These are phyloP conservation scores for Pelosia muscerda DNA, from an alignment of 2,888 invertebrate species.

Conservation along the genomic window DNA sequence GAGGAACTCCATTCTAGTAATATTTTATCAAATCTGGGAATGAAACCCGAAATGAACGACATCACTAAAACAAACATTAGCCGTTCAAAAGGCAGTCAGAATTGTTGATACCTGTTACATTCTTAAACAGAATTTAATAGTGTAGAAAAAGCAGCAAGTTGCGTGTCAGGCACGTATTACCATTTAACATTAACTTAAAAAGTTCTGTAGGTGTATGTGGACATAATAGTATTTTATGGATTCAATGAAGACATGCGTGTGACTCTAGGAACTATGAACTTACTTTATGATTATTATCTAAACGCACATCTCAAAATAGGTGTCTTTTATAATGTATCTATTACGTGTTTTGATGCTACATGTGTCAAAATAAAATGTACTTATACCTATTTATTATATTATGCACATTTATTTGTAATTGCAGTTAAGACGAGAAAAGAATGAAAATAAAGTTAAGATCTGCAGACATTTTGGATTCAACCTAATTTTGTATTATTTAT, in stretches of 20 bases:
- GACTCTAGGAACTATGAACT: background rate
- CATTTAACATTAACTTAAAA: conserved; percentile 23
- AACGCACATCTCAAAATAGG: background rate
- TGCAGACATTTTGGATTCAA: no score
- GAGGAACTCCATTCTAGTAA: background rate
- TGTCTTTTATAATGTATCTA: no score
- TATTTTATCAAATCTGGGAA: background rate
- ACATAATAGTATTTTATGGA: conserved; percentile 17
- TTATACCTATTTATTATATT: no score
- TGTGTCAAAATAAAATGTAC: no score
- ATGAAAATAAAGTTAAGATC: no score
- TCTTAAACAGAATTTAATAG: background rate
- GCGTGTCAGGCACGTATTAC: conserved; percentile 20
- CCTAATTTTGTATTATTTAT: no score
- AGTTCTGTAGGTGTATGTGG: conserved; percentile 21
- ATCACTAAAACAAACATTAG: background rate
- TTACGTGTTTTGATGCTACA: no score
- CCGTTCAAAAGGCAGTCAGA: background rate
- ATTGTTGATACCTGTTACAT: background rate
- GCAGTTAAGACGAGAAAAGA: no score
- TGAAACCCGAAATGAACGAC: background rate
- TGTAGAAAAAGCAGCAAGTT: conserved; percentile 12
- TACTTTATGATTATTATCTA: background rate
- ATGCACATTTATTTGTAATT: no score
- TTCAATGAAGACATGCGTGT: conserved; percentile 2